Evolutionary conservation across 2,888 invertebrate genomes (phyloP).

Genomic region (Perizoma flavofasciatum): DNA sequence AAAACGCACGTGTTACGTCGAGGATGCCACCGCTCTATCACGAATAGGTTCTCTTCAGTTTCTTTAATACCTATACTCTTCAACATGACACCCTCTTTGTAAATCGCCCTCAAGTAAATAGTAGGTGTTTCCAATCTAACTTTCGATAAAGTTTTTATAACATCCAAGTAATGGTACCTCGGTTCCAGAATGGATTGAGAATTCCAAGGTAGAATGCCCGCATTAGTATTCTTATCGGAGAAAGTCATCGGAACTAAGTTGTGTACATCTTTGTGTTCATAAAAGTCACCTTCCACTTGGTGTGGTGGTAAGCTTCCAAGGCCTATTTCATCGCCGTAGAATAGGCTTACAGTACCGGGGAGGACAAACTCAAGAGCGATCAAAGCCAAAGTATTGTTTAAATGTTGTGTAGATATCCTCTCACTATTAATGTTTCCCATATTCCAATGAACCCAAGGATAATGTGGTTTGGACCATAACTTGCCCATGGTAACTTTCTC

Average conservation of each 20-base stretch:
- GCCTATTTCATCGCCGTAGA: constrained; percentile 96
- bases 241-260: constrained; percentile 90
- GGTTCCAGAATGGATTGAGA: constrained; percentile 79
- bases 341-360: constrained; percentile 93
- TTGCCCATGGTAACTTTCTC: constrained; percentile 81
- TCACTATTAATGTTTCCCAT: constrained; percentile 86
- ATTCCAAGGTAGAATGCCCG: constrained; percentile 86
- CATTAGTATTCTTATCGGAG: constrained; percentile 60
- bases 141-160: constrained; percentile 84
- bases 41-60: constrained; percentile 86
- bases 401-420: constrained; percentile 82
- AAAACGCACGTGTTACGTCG: constrained; percentile 90
- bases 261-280: constrained; percentile 85
- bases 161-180: constrained; percentile 77
- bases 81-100: constrained; percentile 85
- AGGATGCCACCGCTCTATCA: constrained; percentile 91
- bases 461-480: constrained; percentile 85
- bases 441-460: constrained; percentile 93
- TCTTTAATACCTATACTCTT: constrained; percentile 88
- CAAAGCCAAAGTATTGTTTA: constrained; percentile 87
- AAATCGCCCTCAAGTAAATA: constrained; percentile 88
- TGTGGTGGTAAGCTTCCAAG: constrained; percentile 80
- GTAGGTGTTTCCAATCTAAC: constrained; percentile 87
- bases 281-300: constrained; percentile 83
- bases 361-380: constrained; percentile 90